Evolutionary conservation across 2,113 vertebrate genomes (phyloP).

Genomic region (Hippoglossus stenolepis): DNA sequence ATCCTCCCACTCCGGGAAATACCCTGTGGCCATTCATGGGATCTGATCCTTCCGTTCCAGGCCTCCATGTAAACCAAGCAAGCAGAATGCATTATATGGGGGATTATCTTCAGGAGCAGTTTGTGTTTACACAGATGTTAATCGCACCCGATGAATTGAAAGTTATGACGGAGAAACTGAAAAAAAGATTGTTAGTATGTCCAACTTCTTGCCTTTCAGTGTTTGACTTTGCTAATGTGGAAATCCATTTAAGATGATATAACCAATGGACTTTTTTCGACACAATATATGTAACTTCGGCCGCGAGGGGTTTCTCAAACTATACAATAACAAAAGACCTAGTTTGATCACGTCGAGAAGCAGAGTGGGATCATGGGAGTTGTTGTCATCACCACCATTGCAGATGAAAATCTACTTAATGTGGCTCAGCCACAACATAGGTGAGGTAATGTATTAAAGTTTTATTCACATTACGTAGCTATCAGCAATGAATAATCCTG

Average conservation of each 20-base stretch:
- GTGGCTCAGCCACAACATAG: no score
- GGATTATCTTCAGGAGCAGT: constrained; percentile 71
- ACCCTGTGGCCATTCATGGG: constrained; percentile 65
- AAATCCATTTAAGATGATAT: background rate
- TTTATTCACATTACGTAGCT: no score
- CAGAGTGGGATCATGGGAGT: no score
- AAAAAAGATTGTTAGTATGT: constrained; percentile 15
- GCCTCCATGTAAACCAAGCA: constrained; percentile 50
- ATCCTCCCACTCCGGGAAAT: constrained; percentile 71
- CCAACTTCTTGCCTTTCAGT: constrained; percentile 31
- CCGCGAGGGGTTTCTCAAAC: background rate
- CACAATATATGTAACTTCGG: background rate
- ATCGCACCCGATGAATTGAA: constrained; percentile 52
- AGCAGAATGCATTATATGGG: constrained; percentile 51
- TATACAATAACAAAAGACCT: no score
- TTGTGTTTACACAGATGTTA: constrained; percentile 77
- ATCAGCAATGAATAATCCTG: background rate
- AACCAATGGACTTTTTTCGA: background rate
- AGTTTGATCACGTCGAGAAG: no score
- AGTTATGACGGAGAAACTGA: constrained; percentile 23
- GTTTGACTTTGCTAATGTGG: constrained; percentile 8
- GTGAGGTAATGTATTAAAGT: no score
- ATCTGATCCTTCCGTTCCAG: constrained; percentile 61
- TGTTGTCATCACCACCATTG: no score
- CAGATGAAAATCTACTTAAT: no score